phyloP scores from a whole-genome alignment of 2,113 vertebrate genomes.

The Mohoua ochrocephala region DNA sequence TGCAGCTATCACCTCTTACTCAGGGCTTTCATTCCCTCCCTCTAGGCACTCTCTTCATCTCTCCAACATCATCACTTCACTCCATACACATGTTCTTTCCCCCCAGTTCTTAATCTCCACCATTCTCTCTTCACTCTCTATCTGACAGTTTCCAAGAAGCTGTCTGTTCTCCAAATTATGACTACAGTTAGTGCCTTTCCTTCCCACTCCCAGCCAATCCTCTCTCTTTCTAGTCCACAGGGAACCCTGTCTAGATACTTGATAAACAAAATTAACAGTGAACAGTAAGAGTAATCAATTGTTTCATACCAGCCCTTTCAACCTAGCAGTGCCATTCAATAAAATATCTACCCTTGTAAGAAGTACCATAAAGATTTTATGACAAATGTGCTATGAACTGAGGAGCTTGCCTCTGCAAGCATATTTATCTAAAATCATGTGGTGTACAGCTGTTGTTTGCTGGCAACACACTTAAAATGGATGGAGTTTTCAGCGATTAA shows the following conservation, averaged over 20 bases:
- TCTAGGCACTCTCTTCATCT: neutral
- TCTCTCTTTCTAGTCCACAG: neutral
- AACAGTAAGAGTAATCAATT: neutral
- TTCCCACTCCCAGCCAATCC: neutral
- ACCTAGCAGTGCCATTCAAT: neutral
- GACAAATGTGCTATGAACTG: neutral
- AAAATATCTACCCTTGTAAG: neutral
- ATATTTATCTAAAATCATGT: neutral
- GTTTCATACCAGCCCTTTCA: neutral
- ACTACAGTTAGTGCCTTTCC: neutral
- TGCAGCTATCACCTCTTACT: neutral
- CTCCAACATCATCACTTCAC: neutral
- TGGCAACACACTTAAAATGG: neutral
- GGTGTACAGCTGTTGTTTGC: neutral
- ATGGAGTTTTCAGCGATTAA: neutral
- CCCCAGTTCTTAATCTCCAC: neutral
- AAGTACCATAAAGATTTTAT: neutral
- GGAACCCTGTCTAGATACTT: neutral
- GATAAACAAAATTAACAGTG: neutral
- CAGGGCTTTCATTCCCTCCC: neutral
- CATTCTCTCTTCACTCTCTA: neutral
- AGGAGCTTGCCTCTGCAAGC: neutral
- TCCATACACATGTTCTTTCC: neutral
- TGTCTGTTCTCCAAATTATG: neutral
- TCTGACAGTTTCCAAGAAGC: neutral